Evolutionary conservation across 1,140 invertebrate species (phyloP).

Genomic region (Psix sp.): DNA sequence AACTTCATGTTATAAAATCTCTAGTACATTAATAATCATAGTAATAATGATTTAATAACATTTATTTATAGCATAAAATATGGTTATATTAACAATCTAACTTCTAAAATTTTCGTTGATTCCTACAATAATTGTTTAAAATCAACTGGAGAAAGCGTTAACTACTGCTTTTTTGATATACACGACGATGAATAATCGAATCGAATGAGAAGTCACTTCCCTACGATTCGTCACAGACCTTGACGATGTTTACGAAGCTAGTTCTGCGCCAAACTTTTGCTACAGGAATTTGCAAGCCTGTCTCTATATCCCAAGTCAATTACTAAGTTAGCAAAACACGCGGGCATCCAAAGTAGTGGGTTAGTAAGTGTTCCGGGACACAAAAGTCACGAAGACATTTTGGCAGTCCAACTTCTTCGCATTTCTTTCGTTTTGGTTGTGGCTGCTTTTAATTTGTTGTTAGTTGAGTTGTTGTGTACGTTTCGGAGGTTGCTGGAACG

Average conservation of each 20-base stretch:
- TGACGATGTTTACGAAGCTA: conserved; percentile 64
- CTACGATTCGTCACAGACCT: conserved; percentile 69
- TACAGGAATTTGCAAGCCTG: conserved; percentile 71
- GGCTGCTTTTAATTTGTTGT: conserved; percentile 31
- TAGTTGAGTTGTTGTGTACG: conserved; percentile 9
- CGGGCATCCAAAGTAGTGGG: conserved; percentile 25
- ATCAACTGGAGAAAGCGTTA: no score
- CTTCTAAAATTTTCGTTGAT: no score
- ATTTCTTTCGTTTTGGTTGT: conserved; percentile 2
- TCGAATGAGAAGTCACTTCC: conserved; percentile 79
- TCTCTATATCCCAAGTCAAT: conserved; percentile 67
- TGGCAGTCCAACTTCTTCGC: not conserved
- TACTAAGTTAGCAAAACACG: conserved; percentile 62
- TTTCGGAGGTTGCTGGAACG: conserved; percentile 20
- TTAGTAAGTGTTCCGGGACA: conserved; percentile 26
- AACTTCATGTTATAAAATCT: no score
- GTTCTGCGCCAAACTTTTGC: conserved; percentile 67
- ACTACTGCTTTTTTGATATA: no score
- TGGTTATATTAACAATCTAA: no score
- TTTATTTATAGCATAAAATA: no score
- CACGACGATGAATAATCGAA: conserved; percentile 85
- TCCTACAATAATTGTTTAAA: no score
- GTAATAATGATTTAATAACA: no score
- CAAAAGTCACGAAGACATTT: conserved; percentile 32
- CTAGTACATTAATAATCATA: no score